phyloP scores from a whole-genome alignment of 37 sponge, comb jelly and placozoan species.

The Aplysina aerophoba region DNA sequence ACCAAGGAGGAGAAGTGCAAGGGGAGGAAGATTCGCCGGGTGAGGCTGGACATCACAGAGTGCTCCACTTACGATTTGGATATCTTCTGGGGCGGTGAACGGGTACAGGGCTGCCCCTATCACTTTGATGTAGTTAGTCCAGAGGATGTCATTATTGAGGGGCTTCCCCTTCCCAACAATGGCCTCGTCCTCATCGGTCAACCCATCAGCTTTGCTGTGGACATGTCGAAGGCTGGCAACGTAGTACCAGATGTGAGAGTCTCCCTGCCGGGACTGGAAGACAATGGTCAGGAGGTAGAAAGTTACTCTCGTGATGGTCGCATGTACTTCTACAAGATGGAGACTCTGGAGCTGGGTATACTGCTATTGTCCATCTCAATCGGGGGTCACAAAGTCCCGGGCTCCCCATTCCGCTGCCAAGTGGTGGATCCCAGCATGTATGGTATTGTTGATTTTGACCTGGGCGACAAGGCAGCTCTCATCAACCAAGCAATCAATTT shows the following conservation, averaged over 20 bases:
- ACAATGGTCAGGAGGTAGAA: background rate
- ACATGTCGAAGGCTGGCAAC: slow-evolving; percentile 53
- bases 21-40: background rate
- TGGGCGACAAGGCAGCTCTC: slow-evolving; percentile 9
- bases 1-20: slow-evolving; percentile 44
- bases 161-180: slow-evolving; percentile 67
- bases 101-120: slow-evolving; percentile 62
- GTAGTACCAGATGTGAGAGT: slow-evolving; percentile 44
- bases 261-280: background rate
- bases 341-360: slow-evolving; percentile 12
- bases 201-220: slow-evolving; percentile 61
- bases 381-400: slow-evolving; percentile 4
- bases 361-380: background rate
- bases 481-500: slow-evolving; percentile 14
- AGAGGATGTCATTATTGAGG: slow-evolving; percentile 40
- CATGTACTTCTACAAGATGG: slow-evolving; percentile 26
- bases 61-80: slow-evolving; percentile 11
- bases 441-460: slow-evolving; percentile 18
- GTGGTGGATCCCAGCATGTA: slow-evolving; percentile 20
- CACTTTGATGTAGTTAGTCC: slow-evolving; percentile 67
- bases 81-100: slow-evolving; percentile 30
- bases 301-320: background rate
- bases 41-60: slow-evolving; percentile 22
- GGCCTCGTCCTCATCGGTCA: slow-evolving; percentile 60
- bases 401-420: slow-evolving; percentile 29